Evolutionary conservation across 2,797 vertebrate species (phyloP).

Genomic region (Spatula versicolor): DNA sequence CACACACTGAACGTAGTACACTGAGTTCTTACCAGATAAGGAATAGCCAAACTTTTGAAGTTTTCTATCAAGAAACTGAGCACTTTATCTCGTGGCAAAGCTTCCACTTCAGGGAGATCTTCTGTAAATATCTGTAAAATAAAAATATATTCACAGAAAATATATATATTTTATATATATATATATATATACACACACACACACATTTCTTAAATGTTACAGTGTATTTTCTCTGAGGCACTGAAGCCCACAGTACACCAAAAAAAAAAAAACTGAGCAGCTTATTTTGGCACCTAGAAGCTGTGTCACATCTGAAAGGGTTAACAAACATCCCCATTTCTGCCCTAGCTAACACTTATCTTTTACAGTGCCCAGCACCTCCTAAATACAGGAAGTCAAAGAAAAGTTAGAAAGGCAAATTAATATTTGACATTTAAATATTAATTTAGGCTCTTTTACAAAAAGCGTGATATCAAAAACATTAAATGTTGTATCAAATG

Average conservation of each 20-base stretch:
- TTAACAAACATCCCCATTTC: background rate
- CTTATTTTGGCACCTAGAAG: background rate
- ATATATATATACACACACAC: too few species aligned
- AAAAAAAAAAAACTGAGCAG: background rate
- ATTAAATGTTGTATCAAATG: background rate
- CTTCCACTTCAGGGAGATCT: constrained; percentile 95
- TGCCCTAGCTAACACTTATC: background rate
- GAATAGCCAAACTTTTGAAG: constrained; percentile 91
- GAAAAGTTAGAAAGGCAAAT: background rate
- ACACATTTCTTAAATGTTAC: background rate
- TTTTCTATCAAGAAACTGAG: constrained; percentile 92
- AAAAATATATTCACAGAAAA: background rate
- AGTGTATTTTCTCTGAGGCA: background rate
- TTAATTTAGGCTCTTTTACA: background rate
- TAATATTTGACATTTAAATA: background rate
- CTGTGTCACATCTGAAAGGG: background rate
- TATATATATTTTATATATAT: background rate
- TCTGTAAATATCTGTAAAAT: constrained; percentile 94
- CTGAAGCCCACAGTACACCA: background rate
- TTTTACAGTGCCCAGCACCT: background rate
- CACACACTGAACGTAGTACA: background rate
- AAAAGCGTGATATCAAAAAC: background rate
- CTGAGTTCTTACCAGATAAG: constrained; percentile 86
- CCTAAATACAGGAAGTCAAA: background rate
- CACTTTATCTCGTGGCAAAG: constrained; percentile 90